Evolutionary conservation across 2,113 vertebrate species (phyloP).

Genomic region (Turnix velox): DNA sequence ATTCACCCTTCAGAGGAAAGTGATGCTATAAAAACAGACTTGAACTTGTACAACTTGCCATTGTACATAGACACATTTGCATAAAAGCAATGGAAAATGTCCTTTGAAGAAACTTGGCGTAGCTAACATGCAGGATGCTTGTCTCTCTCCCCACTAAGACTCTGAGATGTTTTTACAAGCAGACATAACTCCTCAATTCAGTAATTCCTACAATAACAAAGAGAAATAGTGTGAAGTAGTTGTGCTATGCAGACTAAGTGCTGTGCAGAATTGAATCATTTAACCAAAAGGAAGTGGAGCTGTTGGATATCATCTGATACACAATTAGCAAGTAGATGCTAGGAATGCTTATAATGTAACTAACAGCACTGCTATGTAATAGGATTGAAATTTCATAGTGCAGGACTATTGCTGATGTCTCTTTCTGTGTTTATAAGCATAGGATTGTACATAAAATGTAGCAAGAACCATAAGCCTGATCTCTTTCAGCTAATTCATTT

Average conservation of each 20-base stretch:
- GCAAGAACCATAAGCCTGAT: neutral
- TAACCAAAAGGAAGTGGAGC: slow-evolving; percentile 13
- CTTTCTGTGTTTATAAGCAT: neutral
- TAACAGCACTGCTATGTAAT: neutral
- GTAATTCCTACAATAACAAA: neutral
- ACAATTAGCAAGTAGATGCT: neutral
- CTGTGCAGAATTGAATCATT: slow-evolving; percentile 11
- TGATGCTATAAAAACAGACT: neutral
- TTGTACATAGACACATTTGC: neutral
- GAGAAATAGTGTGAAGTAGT: neutral
- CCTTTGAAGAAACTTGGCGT: neutral
- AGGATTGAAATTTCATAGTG: neutral
- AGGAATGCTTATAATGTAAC: neutral
- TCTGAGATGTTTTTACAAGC: neutral
- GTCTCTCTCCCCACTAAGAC: neutral
- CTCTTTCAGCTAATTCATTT: neutral
- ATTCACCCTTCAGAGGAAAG: neutral
- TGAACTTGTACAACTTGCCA: neutral
- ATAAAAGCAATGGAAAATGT: neutral
- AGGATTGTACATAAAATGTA: neutral
- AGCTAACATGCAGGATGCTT: neutral
- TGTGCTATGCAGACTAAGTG: neutral
- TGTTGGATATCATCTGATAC: neutral
- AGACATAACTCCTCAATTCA: slow-evolving; percentile 5
- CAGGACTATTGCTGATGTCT: neutral